Conservation (phyloP, 2,113 vertebrate species). For the Apeltes quadracus region DNA sequence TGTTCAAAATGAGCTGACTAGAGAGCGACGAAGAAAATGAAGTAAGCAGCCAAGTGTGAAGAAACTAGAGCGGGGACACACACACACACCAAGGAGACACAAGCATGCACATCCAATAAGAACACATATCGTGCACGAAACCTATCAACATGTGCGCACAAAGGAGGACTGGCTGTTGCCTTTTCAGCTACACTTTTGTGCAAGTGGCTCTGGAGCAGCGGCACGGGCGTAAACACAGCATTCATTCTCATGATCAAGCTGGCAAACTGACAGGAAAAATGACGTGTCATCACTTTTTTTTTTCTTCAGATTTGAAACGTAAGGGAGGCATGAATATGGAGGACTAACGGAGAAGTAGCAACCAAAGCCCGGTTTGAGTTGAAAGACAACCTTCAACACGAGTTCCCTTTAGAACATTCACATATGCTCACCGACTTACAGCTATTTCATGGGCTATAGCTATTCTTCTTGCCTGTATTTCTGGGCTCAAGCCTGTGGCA, state of each 20-base stretch:
- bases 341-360: conserved; percentile 24
- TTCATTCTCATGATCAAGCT: conserved; percentile 25
- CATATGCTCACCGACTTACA: no score
- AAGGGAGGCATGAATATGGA: background rate
- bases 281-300: conserved; percentile 9
- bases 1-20: conserved; percentile 51
- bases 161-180: conserved; percentile 39
- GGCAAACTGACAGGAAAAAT: conserved; percentile 20
- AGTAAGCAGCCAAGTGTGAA: conserved; percentile 54
- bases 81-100: conserved; percentile 40
- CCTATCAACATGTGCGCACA: conserved; percentile 20
- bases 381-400: conserved; percentile 21
- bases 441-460: no score
- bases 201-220: conserved; percentile 46
- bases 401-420: conserved; percentile 20
- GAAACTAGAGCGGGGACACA: conserved; percentile 41
- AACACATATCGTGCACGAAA: conserved; percentile 20
- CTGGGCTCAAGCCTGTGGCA: conserved; percentile 56
- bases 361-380: conserved; percentile 37
- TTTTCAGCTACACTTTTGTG: conserved; percentile 55
- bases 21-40: conserved; percentile 33
- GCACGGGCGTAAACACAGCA: conserved; percentile 20
- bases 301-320: background rate
- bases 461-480: conserved; percentile 45
- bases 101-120: conserved; percentile 25